Base-by-base conservation (phyloP, 2,888 invertebrate genomes). In the Escarpia spicata region DNA sequence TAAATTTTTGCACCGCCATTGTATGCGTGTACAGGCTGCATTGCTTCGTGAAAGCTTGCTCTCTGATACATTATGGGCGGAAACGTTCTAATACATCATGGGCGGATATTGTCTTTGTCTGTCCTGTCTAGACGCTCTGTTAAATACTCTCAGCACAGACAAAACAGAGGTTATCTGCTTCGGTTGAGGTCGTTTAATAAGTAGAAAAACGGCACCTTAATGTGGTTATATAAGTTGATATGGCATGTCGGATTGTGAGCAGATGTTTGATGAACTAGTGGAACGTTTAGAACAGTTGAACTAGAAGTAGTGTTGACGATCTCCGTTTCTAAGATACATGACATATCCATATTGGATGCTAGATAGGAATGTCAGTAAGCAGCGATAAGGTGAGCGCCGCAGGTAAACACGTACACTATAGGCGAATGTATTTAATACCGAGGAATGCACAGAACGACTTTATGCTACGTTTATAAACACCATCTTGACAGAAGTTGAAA, bases 51-150 rank as follows among this genome's bases (percentile, higher is more conserved):
- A 75, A n/a, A 75, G 75, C 75, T 75, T 4, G 75, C 75, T 15
- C 19, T 75, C n/a, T 75, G 26, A 75, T 75, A 75, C 75, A 75
- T 75, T 26, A 75, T 75, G 75, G 75, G 75, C 75, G 75, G 75
- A 75, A 75, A 75, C 75, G 15, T 75, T 75, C 75, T 75, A 75
- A 75, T 75, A 75, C 75, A 75, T 75, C 75, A 75, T n/a, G n/a
- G 75, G 75, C 75, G 75, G 75, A 75, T 75, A 15, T 75, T 75
- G 19, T 26, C n/a, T 75, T 75, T 75, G 75, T 75, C 75, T 75
- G 75, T 75, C 19, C 26, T 75, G 75, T 75, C 75, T 75, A 75
- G 75, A 75, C 75, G 19, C 75, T 75, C 19, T n/a, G 75, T 75
- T 75, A 75, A 75, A 75, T 75, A 75, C 75, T n/a, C n/a, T 75